Base-by-base conservation (phyloP, 1,140 invertebrate species). In the Aphaenogaster floridana region DNA sequence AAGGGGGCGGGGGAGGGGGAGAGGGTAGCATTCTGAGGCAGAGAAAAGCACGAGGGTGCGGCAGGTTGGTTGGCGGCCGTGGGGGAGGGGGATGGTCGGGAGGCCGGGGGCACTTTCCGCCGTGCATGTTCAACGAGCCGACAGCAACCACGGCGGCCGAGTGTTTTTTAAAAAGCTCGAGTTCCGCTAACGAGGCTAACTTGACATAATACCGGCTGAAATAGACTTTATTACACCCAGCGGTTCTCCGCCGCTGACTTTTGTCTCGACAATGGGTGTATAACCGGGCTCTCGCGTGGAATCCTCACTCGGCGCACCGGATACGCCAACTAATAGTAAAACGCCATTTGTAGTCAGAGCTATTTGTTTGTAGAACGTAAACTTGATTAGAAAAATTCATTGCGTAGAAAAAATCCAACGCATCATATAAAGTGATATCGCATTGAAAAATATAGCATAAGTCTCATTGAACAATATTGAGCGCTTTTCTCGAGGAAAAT, bases 181-280 rank as follows among this genome's bases (percentile, higher is more conserved):
- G 93, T 93, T 93, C 91, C 90, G 85, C 93, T 95, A 95, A 95
- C 94, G 94, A 95, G 94, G 90, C 94, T 95, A 95, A 95, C 94
- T 94, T 95, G 94, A 94, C 95, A 94, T 95, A 95, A 95, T 95
- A 93, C 91, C 93, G 92, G 90, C 94, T 94, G 94, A 94, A 94
- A 95, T 93, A 94, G 93, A 93, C 94, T 95, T 95, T 94, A 94
- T 94, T 94, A 94, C 91, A 93, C 88, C 91, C 74, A 68, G 72
- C 84, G 86, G 86, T 88, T 74, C 76, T 89, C 74, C 86, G 84
- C 74, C 68, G 68, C 80, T 69, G 48, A 74, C 66, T 66, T 66
- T 77, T 64, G 50, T 48, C 61, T 5, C 48, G 71, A 80, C 54
- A 69, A 80, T 61, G 68, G n/a, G 36, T 21, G 15, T 13, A 34